Base-by-base conservation (phyloP, 2,888 invertebrate species). In the Romanomermis culicivorax region DNA sequence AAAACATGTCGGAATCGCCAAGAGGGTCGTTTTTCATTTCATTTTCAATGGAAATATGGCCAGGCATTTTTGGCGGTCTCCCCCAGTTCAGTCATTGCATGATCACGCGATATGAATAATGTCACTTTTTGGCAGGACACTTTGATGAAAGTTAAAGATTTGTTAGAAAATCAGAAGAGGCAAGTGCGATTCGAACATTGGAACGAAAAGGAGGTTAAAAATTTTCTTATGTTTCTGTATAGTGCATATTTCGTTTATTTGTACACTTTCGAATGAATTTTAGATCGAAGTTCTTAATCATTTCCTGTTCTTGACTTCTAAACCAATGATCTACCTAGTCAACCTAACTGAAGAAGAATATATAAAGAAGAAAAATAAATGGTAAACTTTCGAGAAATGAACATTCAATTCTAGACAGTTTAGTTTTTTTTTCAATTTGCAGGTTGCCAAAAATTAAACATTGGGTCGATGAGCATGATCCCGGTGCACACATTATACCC, bases 311-410 rank as follows among this genome's bases (percentile, higher is more conserved):
- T 75, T 99, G 60, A 99, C 97, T 14, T 83, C 93, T 0, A 99
- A 99, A 71, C 97, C 97, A 0, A 84, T 86, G 56, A 81, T 99
- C 62, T 99, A 99, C 71, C 77, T 99, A 61, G 82, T 97, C 7
- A 99, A 99, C 73, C 76, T 99, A 59, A 84, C 93, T 0, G 91
- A 95, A 72, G 91, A 88, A 72, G 97, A 97, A 73, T 99, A 87
- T 71, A 87, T 88, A 64, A 80, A 89, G 64, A 95, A 93, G 77
- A 95, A 93, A 52, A 57, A 57, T 27, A 57, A 56, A 29, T 57
- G 57, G 57, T 53, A 27, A 49, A 27, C 23, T 23, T 45, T 17
- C n/a, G 7, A 23, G 23, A 11, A 7, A 23, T n/a, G n/a, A n/a
- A n/a, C n/a, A n/a, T n/a, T n/a, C n/a, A n/a, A n/a, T n/a, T n/a